A percentile compares a stretch with the other conserved stretches of the same genome.
Evolutionary conservation across 1,140 invertebrate species (phyloP).

Genomic region (Eueides isabella): DNA sequence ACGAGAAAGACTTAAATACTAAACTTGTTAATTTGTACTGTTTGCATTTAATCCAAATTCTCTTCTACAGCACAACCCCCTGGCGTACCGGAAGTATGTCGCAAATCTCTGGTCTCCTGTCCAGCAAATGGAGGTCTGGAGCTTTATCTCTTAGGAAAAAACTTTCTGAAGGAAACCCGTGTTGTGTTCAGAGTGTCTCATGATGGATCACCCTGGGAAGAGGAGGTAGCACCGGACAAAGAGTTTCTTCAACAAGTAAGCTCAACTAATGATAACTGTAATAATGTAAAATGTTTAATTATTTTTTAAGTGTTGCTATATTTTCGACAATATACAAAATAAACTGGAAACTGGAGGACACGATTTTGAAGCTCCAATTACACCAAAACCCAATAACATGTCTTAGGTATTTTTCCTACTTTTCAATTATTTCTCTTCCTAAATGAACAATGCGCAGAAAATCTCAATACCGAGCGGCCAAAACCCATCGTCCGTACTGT

Average conservation of each 20-base stretch:
- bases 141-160: slow-evolving; percentile 97
- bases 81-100: slow-evolving; percentile 97
- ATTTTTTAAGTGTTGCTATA: background rate
- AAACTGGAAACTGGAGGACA: too few species aligned
- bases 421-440: too few species aligned
- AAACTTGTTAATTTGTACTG: too few species aligned
- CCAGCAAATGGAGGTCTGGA: slow-evolving; percentile 92
- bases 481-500: too few species aligned
- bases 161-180: slow-evolving; percentile 96
- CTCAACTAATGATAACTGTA: background rate
- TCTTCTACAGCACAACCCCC: slow-evolving; percentile 92
- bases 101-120: slow-evolving; percentile 93
- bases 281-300: background rate
- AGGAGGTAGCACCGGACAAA: slow-evolving; percentile 90
- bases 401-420: too few species aligned
- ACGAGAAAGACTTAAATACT: too few species aligned
- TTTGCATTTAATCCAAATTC: slow-evolving; percentile 5
- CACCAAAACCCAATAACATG: too few species aligned
- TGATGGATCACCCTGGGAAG: slow-evolving; percentile 87
- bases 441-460: too few species aligned
- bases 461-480: too few species aligned
- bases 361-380: too few species aligned
- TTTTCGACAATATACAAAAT: too few species aligned
- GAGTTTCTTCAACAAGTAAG: slow-evolving; percentile 91
- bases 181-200: slow-evolving; percentile 91